Evolutionary conservation across 2,888 invertebrate genomes (phyloP).

Genomic region (Luperina nickerlii): DNA sequence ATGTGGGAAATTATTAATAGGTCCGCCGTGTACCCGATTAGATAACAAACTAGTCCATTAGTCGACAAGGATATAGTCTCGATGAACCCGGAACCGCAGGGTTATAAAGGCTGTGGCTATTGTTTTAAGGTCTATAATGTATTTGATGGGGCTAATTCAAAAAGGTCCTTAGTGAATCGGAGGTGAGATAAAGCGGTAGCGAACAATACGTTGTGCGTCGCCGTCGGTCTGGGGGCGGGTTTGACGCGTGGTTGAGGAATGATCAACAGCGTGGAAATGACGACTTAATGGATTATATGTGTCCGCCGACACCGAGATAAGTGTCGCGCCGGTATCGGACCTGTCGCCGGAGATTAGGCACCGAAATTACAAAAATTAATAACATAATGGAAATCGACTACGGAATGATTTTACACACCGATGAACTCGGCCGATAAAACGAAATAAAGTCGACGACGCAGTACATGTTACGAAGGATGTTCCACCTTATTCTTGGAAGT

Average conservation of each 20-base stretch:
- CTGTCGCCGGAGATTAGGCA: conserved; percentile 87
- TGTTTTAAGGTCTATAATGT: conserved; percentile 81
- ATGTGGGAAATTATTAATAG: conserved; percentile 90
- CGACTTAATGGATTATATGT: conserved; percentile 90
- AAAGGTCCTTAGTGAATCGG: conserved; percentile 77
- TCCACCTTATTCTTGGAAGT: conserved; percentile 69
- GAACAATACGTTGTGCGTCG: conserved; percentile 82
- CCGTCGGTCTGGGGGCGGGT: conserved; percentile 84
- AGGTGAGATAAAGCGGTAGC: conserved; percentile 87
- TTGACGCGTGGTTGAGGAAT: conserved; percentile 89
- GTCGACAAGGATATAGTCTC: conserved; percentile 82
- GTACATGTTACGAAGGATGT: conserved; percentile 72
- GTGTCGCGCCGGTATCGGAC: conserved; percentile 86
- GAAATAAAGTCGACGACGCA: conserved; percentile 72
- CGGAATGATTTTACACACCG: conserved; percentile 82
- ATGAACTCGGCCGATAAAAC: conserved; percentile 79
- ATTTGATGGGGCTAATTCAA: conserved; percentile 71
- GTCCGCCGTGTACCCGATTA: conserved; percentile 88
- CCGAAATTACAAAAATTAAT: conserved; percentile 88
- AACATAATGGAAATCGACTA: conserved; percentile 87
- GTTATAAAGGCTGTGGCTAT: conserved; percentile 72
- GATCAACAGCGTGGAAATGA: conserved; percentile 89
- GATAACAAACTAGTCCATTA: conserved; percentile 90
- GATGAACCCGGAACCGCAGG: conserved; percentile 61
- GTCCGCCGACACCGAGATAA: conserved; percentile 89